These are phyloP conservation scores for Pangasius sanitwongsei DNA, from an alignment of 2,797 vertebrate genomes.

Conservation along the genomic window DNA sequence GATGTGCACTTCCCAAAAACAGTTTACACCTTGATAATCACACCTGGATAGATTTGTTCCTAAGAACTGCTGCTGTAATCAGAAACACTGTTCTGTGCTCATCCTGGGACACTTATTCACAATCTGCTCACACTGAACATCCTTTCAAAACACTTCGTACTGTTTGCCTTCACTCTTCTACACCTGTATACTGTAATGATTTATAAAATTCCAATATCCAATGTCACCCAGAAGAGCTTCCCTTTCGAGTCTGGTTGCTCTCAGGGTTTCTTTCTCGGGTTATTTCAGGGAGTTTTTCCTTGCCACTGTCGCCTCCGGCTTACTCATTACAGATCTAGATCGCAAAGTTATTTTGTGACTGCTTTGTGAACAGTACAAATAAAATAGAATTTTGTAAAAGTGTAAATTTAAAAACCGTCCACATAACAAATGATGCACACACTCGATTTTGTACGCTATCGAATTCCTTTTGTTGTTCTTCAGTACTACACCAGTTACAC, in stretches of 20 bases:
- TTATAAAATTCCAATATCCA: not conserved
- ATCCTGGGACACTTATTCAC: not conserved
- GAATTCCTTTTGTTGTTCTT: not conserved
- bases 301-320: not conserved
- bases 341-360: not conserved
- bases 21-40: not conserved
- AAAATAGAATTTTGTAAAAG: not conserved
- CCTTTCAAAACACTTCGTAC: not conserved
- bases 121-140: not conserved
- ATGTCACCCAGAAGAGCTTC: not conserved
- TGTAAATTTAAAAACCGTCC: not conserved
- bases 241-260: not conserved
- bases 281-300: not conserved
- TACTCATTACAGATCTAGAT: not conserved
- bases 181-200: not conserved
- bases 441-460: not conserved
- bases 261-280: not conserved
- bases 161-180: not conserved
- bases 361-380: not conserved
- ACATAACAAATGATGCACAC: not conserved
- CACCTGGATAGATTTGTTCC: not conserved
- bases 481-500: not conserved
- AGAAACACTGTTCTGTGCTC: not conserved
- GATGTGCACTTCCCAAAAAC: not conserved
- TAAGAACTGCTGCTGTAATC: not conserved